These are phyloP conservation scores for Acleris laterana DNA, from an alignment of 2,888 invertebrate species.

Conservation along the genomic window DNA sequence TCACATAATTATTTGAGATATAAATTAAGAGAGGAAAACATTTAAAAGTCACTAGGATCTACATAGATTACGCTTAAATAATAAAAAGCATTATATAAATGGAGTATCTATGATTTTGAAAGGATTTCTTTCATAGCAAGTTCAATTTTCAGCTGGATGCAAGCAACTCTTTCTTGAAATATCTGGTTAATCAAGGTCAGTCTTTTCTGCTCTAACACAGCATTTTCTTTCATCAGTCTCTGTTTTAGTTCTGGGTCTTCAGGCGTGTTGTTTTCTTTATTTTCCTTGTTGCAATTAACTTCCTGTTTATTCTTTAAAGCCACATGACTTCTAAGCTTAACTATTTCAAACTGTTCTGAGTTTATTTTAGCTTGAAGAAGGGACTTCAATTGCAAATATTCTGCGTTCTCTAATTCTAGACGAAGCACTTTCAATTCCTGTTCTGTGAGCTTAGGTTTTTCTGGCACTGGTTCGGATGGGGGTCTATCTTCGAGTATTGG, in stretches of 20 bases:
- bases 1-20: slow-evolving; percentile 36
- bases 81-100: background rate
- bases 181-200: slow-evolving; percentile 87
- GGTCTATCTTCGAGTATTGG: slow-evolving; percentile 45
- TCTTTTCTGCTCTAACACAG: slow-evolving; percentile 87
- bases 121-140: slow-evolving; percentile 85
- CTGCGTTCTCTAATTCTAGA: slow-evolving; percentile 87
- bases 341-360: slow-evolving; percentile 89
- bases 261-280: slow-evolving; percentile 62
- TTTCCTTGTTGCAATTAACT: slow-evolving; percentile 61
- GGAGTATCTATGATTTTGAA: slow-evolving; percentile 63
- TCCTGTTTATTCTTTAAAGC: slow-evolving; percentile 79
- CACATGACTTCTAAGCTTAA: slow-evolving; percentile 84
- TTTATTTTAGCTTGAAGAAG: slow-evolving; percentile 88
- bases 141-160: slow-evolving; percentile 89
- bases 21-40: slow-evolving; percentile 26
- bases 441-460: slow-evolving; percentile 83
- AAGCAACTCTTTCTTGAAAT: slow-evolving; percentile 89
- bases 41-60: slow-evolving; percentile 31
- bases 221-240: slow-evolving; percentile 85
- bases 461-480: slow-evolving; percentile 53
- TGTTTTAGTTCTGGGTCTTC: slow-evolving; percentile 74
- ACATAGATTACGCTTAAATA: slow-evolving; percentile 24
- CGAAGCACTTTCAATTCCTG: slow-evolving; percentile 84
- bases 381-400: slow-evolving; percentile 87